phyloP scores from a whole-genome alignment of 2,888 invertebrate genomes.

The Augiades crinisus region DNA sequence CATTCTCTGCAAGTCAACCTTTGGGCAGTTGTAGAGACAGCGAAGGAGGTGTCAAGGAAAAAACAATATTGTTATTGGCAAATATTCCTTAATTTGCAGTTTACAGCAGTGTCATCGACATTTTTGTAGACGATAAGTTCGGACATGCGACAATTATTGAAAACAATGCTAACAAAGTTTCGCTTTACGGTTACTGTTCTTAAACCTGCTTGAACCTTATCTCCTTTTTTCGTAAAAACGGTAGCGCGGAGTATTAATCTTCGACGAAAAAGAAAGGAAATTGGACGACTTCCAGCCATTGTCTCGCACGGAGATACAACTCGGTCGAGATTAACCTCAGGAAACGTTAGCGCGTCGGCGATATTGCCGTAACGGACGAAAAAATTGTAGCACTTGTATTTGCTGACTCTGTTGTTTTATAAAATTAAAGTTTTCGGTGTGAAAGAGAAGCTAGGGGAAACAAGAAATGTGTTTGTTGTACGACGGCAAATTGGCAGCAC shows the following conservation, averaged over 20 bases:
- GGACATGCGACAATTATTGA: too few relatives aligned
- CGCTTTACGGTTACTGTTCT: neutral
- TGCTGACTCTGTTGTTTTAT: neutral
- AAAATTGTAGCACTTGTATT: neutral
- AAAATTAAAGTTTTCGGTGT: neutral
- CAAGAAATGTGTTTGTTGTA: too few relatives aligned
- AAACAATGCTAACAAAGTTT: neutral
- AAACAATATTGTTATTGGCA: too few relatives aligned
- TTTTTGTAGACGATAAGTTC: too few relatives aligned
- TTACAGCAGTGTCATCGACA: too few relatives aligned
- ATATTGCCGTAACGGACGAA: constrained; percentile 7
- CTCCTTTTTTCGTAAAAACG: neutral
- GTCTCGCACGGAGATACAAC: constrained; percentile 14
- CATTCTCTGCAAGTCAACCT: too few relatives aligned
- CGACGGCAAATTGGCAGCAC: too few relatives aligned
- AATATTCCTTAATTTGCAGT: too few relatives aligned
- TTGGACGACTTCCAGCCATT: constrained; percentile 19
- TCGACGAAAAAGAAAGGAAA: constrained; percentile 13
- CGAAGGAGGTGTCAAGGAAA: too few relatives aligned
- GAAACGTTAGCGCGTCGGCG: constrained; percentile 14
- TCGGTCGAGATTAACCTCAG: constrained; percentile 15
- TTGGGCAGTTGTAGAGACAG: too few relatives aligned
- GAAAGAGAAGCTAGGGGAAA: too few relatives aligned
- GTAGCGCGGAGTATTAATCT: constrained; percentile 14
- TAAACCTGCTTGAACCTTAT: constrained; percentile 1